phyloP scores from a whole-genome alignment of 2,113 vertebrate species.

The Cyphomyrus plagiostoma region DNA sequence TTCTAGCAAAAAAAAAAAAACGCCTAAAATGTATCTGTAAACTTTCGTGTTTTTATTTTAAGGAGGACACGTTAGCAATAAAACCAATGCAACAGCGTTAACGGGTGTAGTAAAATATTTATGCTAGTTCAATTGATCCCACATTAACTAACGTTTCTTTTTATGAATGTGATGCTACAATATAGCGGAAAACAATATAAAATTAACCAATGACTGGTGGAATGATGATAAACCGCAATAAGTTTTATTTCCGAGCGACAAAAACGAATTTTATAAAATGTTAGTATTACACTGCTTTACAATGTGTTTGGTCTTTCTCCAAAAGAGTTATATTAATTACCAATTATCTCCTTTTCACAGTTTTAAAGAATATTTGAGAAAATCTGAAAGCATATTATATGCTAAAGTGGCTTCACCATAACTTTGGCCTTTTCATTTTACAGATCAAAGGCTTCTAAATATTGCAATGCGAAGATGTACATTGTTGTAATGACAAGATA shows the following conservation, averaged over 20 bases:
- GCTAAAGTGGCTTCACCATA: conserved; percentile 67
- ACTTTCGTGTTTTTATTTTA: not conserved
- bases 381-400: conserved; percentile 55
- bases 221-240: not conserved
- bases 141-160: not conserved
- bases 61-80: not conserved
- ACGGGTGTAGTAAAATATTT: not conserved
- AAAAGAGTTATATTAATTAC: conserved; percentile 35
- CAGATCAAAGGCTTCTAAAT: conserved; percentile 81
- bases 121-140: not conserved
- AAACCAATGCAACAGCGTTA: not conserved
- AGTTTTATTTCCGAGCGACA: not conserved
- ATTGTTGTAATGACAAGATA: conserved; percentile 81
- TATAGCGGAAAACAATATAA: not conserved
- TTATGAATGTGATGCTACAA: not conserved
- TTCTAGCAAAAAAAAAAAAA: not conserved
- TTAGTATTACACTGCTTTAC: not conserved
- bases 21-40: not conserved
- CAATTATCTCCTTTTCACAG: conserved; percentile 39
- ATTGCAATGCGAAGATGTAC: conserved; percentile 72
- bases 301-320: not conserved
- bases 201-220: not conserved
- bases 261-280: not conserved
- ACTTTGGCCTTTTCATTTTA: conserved; percentile 83
- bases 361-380: conserved; percentile 35